Base-by-base conservation (phyloP, 2,888 invertebrate species). In the Metalampra italica region DNA sequence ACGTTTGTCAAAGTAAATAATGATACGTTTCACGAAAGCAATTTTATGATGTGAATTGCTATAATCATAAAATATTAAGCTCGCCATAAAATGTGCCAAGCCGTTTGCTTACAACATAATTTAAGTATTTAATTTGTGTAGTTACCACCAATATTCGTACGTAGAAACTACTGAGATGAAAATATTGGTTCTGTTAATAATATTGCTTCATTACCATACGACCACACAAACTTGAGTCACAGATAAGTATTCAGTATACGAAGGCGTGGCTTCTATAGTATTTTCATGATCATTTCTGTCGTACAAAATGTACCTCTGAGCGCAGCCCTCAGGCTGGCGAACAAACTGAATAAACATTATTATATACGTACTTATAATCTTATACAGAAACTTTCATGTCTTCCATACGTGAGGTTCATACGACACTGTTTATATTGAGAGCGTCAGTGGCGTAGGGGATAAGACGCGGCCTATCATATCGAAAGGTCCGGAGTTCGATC, bases 241-340 rank as follows among this genome's bases (percentile, higher is more conserved):
- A 36, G 46, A 46, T 47, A 45, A 46, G 46, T 46, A 39, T 32
- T 46, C 50, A 46, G 52, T 40, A 45, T 48, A 47, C 47, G 56
- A 56, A 55, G 66, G 68, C 68, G 68, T 62, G 56, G 50, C 64
- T 51, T 55, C 52, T 52, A 57, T 61, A 66, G 55, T 67, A 62
- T 67, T 68, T 68, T 64, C 56, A 56, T 51, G 59, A 66, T 58
- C 56, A 60, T 68, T 60, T 60, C 59, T 60, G 60, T 65, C 59
- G 55, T 62, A 59, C 54, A 58, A 56, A 44, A 50, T 49, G 49
- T 45, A 36, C 50, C n/a, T 42, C 34, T 45, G 47, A 47, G 47
- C 44, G 38, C 36, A 41, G 50, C 51, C 53, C 50, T 41, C n/a
- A 37, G 49, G 52, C 52, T 46, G 47, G 42, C 46, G 38, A 43